Percentiles rank a stretch among this genome's conserved stretches.
Conservation (phyloP, 1,140 invertebrate species). For the Pseudomyrmex flavicornis region DNA sequence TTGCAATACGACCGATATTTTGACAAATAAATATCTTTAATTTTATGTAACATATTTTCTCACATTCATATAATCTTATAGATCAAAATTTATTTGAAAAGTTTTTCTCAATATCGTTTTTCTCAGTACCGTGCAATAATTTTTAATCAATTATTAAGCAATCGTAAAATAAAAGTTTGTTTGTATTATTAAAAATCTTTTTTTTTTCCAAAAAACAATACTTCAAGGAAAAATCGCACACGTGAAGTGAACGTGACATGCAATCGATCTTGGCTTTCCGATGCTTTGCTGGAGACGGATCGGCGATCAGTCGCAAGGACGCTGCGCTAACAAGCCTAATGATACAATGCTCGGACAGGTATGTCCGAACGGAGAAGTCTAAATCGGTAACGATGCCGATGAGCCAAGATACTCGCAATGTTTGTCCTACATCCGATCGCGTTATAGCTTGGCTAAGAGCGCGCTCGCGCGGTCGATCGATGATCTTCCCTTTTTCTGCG, state of each 20-base stretch:
- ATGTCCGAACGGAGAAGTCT: constrained; percentile 77
- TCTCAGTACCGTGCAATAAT: neutral
- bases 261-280: constrained; percentile 7
- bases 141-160: neutral
- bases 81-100: no score
- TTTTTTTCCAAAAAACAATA: neutral
- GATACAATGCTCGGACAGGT: constrained; percentile 68
- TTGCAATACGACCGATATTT: neutral
- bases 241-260: neutral
- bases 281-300: constrained; percentile 33
- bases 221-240: constrained; percentile 1
- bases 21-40: no score
- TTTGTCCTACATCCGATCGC: constrained; percentile 70
- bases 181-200: neutral
- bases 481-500: constrained; percentile 66
- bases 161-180: neutral
- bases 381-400: constrained; percentile 77
- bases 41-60: no score
- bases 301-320: constrained; percentile 55
- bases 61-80: no score
- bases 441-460: constrained; percentile 47
- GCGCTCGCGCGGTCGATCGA: constrained; percentile 52
- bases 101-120: no score
- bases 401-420: constrained; percentile 75
- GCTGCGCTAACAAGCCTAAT: constrained; percentile 71